Percentiles rank a stretch among this genome's conserved stretches.
Conservation (phyloP, 2,797 vertebrate genomes). For the Prunella strophiata region DNA sequence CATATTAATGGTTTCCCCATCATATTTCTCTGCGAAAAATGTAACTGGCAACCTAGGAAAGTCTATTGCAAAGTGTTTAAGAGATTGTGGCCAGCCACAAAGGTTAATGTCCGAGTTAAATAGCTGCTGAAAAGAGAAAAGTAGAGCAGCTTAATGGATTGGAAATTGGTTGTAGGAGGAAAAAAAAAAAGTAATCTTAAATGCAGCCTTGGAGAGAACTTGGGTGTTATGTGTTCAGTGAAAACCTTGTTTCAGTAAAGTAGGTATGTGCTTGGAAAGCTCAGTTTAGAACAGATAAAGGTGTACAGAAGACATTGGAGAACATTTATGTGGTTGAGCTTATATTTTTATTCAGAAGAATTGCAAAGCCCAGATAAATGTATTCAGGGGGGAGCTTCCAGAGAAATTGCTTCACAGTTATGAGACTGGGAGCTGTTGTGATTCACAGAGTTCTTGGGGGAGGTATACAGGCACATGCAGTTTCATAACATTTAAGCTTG, state of each 20-base stretch:
- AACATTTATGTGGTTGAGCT: background rate
- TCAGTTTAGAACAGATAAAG: background rate
- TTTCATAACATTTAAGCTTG: background rate
- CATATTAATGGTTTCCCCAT: background rate
- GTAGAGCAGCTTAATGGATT: slow-evolving; percentile 31
- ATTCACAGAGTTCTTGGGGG: background rate
- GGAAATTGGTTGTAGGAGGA: background rate
- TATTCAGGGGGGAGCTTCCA: background rate
- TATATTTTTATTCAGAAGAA: background rate
- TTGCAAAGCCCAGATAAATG: background rate
- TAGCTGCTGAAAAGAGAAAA: slow-evolving; percentile 17
- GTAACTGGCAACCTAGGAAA: background rate
- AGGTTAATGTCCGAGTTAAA: slow-evolving; percentile 47
- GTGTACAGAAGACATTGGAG: background rate
- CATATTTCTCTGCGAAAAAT: background rate
- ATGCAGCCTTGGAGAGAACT: background rate
- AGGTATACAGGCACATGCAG: background rate
- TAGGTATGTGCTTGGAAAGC: background rate
- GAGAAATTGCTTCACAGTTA: accelerated
- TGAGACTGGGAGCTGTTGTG: background rate
- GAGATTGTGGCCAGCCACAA: background rate
- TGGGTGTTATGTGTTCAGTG: background rate
- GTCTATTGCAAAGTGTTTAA: background rate
- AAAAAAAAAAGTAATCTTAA: background rate
- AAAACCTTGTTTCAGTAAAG: background rate